A percentile compares a stretch with the other conserved stretches of the same genome.
phyloP scores from a whole-genome alignment of 2,113 vertebrate genomes.

The Excalfactoria chinensis region DNA sequence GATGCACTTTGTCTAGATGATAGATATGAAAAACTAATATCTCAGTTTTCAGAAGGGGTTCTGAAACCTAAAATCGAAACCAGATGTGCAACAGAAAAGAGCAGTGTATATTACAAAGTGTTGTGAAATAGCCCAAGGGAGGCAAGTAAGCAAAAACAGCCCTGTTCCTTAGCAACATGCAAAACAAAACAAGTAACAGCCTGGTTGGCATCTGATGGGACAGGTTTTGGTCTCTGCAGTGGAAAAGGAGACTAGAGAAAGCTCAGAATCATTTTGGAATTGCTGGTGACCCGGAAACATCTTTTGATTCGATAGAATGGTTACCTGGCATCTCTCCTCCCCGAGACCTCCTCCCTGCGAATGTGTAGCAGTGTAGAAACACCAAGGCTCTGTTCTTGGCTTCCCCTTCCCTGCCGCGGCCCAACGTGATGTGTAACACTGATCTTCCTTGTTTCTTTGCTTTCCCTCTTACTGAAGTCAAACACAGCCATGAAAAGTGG shows the following conservation, averaged over 20 bases:
- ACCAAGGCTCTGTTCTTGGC: not conserved
- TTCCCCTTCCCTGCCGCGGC: not conserved
- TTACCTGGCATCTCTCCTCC: conserved; percentile 33
- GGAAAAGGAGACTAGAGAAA: conserved; percentile 63
- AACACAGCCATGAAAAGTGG: not conserved
- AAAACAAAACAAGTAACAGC: conserved; percentile 82
- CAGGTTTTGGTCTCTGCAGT: conserved; percentile 69
- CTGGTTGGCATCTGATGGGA: conserved; percentile 72
- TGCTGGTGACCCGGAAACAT: conserved; percentile 46
- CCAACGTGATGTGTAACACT: not conserved
- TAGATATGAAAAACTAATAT: conserved; percentile 73
- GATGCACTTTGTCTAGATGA: conserved; percentile 71
- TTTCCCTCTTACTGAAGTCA: not conserved
- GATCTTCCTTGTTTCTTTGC: not conserved
- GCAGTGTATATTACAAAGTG: conserved; percentile 79
- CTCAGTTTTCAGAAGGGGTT: conserved; percentile 73
- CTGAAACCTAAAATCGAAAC: conserved; percentile 82
- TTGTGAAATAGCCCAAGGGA: conserved; percentile 86
- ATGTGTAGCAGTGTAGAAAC: not conserved
- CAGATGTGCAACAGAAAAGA: conserved; percentile 82
- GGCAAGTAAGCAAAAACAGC: conserved; percentile 86
- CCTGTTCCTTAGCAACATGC: conserved; percentile 79
- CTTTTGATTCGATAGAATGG: not conserved
- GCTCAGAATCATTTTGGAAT: conserved; percentile 31
- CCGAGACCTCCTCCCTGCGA: not conserved